A percentile compares a stretch with the other conserved stretches of the same genome.
phyloP scores from a whole-genome alignment of 2,888 invertebrate species.

The Fragum sueziense region DNA sequence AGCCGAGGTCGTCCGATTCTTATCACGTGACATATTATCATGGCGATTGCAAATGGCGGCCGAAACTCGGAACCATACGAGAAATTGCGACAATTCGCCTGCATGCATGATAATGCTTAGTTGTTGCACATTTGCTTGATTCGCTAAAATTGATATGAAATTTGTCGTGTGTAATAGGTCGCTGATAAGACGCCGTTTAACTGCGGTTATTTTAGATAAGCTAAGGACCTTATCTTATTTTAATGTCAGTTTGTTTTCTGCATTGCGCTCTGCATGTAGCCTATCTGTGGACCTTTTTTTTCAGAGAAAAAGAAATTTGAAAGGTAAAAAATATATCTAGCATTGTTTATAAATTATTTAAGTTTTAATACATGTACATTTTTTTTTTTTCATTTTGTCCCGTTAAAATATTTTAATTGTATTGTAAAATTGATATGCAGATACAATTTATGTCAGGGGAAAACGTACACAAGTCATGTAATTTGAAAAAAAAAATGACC shows the following conservation, averaged over 20 bases:
- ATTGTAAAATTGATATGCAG: too few relatives aligned
- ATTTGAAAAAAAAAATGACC: too few relatives aligned
- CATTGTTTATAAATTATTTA: neutral
- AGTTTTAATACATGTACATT: neutral
- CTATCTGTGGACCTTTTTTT: neutral
- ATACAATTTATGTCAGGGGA: too few relatives aligned
- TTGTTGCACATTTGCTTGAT: constrained; percentile 48
- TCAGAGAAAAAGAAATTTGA: neutral
- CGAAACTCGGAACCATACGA: constrained; percentile 47
- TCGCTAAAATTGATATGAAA: constrained; percentile 50
- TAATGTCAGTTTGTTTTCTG: constrained; percentile 27
- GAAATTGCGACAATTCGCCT: constrained; percentile 38
- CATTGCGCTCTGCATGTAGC: neutral
- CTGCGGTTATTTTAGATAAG: constrained; percentile 38
- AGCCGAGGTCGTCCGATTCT: constrained; percentile 55
- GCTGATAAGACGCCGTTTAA: constrained; percentile 35
- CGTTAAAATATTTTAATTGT: too few relatives aligned
- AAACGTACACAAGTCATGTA: too few relatives aligned
- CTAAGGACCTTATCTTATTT: constrained; percentile 38
- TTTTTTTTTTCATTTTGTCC: too few relatives aligned
- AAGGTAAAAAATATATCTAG: neutral
- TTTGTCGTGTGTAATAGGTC: constrained; percentile 54
- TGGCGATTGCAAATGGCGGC: constrained; percentile 55
- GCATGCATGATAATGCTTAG: constrained; percentile 36
- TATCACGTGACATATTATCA: constrained; percentile 60